Base-by-base conservation (phyloP, 2,888 invertebrate species). In the Electrophaes corylata region DNA sequence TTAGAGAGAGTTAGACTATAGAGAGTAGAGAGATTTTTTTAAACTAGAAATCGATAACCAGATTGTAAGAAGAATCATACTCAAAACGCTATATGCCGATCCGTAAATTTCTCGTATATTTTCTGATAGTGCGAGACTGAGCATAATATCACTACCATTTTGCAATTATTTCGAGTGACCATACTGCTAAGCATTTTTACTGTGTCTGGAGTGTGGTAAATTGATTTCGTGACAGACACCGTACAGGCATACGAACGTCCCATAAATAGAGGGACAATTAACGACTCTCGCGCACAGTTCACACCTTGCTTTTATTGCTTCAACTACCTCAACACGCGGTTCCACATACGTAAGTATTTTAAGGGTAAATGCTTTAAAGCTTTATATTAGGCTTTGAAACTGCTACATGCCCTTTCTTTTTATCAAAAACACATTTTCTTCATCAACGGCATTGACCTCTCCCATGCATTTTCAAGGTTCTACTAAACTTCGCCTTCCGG, bases 191-290 rank as follows among this genome's bases (percentile, higher is more conserved):
- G 0, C 4, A 4, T 3, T 26, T 10, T 4, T 18, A 37, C 26
- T 52, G 37, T 51, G 18, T 14, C 79, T 72, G 80, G 74, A 63
- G 73, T 79, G 83, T 82, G 82, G 84, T 84, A 84, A 85, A 86
- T 88, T 82, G 81, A 82, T 84, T 85, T 80, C 82, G 81, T 84
- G 83, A 82, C 86, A 82, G 75, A 68, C 75, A 62, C 78, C 71
- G 72, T 67, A 76, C 75, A 71, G 69, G 82, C 83, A 86, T 84
- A 84, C 84, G 81, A 85, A 86, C 79, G 75, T 72, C 63, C 74
- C 61, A 75, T 81, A 79, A 83, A 71, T 70, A 67, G 40, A 75
- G 70, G 76, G 74, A 83, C 79, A 79, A 83, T 83, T 80, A 35
- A 84, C 75, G 67, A 74, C 16, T 35, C 66, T 69, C 59, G 65